Percentiles rank a stretch among this genome's conserved stretches.
phyloP scores from a whole-genome alignment of 2,113 vertebrate genomes.

The Daboia siamensis region DNA sequence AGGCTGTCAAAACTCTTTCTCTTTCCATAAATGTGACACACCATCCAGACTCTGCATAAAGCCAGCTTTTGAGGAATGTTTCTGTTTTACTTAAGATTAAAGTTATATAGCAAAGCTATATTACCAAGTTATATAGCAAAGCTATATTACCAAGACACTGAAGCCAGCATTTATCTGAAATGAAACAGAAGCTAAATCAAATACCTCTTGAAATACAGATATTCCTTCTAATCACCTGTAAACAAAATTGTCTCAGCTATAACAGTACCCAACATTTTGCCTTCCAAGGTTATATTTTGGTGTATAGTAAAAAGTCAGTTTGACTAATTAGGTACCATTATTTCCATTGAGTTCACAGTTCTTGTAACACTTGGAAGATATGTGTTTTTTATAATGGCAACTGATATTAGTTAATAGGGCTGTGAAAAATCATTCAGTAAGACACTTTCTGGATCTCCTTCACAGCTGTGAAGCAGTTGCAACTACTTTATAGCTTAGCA shows the following conservation, averaged over 20 bases:
- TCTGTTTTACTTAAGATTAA: neutral
- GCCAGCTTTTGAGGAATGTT: neutral
- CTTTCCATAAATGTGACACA: neutral
- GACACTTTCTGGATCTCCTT: no score
- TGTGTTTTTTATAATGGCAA: no score
- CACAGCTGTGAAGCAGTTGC: no score
- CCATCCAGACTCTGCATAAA: neutral
- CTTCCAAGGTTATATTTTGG: neutral
- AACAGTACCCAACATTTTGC: neutral
- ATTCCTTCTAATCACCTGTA: neutral
- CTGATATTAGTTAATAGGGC: no score
- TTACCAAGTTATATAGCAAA: neutral
- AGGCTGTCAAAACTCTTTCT: neutral
- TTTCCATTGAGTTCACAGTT: neutral
- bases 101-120: neutral
- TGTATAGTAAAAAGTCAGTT: neutral
- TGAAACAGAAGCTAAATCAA: neutral
- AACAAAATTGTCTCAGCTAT: neutral
- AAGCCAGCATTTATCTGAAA: neutral
- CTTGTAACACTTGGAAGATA: neutral
- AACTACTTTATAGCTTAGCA: no score
- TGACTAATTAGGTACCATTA: neutral
- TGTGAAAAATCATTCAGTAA: no score
- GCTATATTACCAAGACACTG: neutral
- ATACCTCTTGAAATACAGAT: neutral